Conservation (phyloP, 2,888 invertebrate genomes). For the Phalera bucephala region DNA sequence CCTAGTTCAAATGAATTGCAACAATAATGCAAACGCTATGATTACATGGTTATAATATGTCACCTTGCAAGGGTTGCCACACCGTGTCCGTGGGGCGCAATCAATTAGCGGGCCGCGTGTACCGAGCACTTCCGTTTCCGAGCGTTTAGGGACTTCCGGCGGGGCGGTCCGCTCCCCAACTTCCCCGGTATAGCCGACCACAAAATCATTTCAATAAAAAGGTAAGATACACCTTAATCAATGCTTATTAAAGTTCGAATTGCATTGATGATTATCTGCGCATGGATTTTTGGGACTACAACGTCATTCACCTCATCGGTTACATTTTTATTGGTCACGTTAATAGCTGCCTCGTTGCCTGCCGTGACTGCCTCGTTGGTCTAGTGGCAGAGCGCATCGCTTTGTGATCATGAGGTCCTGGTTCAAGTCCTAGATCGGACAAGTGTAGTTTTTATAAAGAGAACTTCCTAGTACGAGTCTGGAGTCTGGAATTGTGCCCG, state of each 20-base stretch:
- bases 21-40: constrained; percentile 26
- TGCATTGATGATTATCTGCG: background rate
- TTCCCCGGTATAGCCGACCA: constrained; percentile 19
- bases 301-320: background rate
- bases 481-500: no score
- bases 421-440: no score
- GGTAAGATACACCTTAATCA: constrained; percentile 4
- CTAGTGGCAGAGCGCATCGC: no score
- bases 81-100: constrained; percentile 57
- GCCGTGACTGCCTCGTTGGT: no score
- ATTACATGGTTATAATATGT: constrained; percentile 36
- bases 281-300: background rate
- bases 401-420: no score
- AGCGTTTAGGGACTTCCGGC: constrained; percentile 77
- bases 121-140: constrained; percentile 75
- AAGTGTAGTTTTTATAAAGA: no score
- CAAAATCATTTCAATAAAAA: constrained; percentile 3
- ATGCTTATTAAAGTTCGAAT: constrained; percentile 2
- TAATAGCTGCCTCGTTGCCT: no score
- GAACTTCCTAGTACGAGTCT: no score
- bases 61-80: constrained; percentile 56
- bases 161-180: constrained; percentile 29
- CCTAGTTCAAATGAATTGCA: constrained; percentile 5
- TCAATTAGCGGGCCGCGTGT: constrained; percentile 75
- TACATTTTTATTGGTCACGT: background rate